Evolutionary conservation across 1,140 invertebrate genomes (phyloP).

Genomic region (Schlechtendalia chinensis): DNA sequence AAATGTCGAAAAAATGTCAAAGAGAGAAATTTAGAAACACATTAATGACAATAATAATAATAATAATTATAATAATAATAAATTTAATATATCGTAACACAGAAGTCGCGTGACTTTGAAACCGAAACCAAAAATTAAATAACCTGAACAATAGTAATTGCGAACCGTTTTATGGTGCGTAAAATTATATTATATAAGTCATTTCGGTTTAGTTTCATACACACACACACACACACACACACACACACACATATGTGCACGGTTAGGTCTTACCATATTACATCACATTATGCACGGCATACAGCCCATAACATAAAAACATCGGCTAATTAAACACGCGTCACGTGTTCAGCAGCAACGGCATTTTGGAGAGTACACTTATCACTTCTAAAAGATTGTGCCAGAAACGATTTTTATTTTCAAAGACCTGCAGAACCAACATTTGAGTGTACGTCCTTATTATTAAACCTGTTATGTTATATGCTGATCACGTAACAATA

Average conservation of each 20-base stretch:
- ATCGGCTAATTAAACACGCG: constrained; percentile 24
- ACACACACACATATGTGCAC: no score
- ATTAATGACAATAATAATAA: constrained; percentile 4
- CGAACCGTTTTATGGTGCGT: constrained; percentile 35
- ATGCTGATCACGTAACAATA: no score
- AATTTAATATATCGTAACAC: background rate
- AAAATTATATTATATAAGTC: constrained; percentile 19
- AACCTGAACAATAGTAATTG: constrained; percentile 31
- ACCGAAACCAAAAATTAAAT: constrained; percentile 37
- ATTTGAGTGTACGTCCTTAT: no score
- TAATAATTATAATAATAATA: constrained; percentile 21
- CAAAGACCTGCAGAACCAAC: no score
- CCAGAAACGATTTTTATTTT: no score
- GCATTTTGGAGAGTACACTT: background rate
- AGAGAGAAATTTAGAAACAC: background rate
- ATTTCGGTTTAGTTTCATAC: constrained; percentile 29
- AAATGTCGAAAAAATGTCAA: background rate
- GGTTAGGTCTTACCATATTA: background rate
- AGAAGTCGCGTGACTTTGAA: constrained; percentile 16
- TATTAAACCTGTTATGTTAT: no score
- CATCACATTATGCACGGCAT: background rate
- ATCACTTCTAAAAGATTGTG: no score
- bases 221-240: no score
- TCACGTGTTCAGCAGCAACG: background rate
- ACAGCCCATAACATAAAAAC: background rate